Evolutionary conservation across 2,888 invertebrate genomes (phyloP).

Genomic region (Ochropleura plecta): DNA sequence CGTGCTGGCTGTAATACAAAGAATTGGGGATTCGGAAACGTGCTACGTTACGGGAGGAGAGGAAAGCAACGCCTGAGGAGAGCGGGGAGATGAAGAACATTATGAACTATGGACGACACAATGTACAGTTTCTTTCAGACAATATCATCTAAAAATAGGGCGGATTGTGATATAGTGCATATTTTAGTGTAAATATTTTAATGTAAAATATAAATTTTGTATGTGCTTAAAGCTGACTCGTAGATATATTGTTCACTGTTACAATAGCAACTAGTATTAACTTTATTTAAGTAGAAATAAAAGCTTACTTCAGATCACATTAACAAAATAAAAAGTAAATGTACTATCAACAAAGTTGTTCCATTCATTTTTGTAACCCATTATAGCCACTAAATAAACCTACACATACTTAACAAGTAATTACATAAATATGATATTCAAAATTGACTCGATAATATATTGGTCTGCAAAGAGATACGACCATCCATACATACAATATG

Average conservation of each 20-base stretch:
- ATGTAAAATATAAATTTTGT: constrained; percentile 81
- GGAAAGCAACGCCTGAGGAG: constrained; percentile 41
- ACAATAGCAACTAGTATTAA: constrained; percentile 65
- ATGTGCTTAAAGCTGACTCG: constrained; percentile 83
- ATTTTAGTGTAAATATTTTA: constrained; percentile 75
- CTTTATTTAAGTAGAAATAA: constrained; percentile 72
- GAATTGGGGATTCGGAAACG: not conserved
- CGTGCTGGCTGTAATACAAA: constrained; percentile 1
- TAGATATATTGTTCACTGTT: constrained; percentile 73
- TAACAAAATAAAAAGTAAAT: constrained; percentile 85
- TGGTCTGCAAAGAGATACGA: constrained; percentile 84
- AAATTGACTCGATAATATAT: constrained; percentile 87
- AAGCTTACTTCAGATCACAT: constrained; percentile 87
- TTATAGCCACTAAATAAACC: constrained; percentile 81
- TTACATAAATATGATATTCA: constrained; percentile 81
- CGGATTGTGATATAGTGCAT: constrained; percentile 87
- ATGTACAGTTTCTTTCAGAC: constrained; percentile 68
- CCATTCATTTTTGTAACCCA: constrained; percentile 73
- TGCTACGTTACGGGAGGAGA: constrained; percentile 11
- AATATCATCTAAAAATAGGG: constrained; percentile 87
- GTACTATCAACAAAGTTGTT: constrained; percentile 81
- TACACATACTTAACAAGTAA: constrained; percentile 84
- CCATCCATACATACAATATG: constrained; percentile 69
- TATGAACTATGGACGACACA: constrained; percentile 70
- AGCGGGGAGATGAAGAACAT: constrained; percentile 59